Evolutionary conservation across 2,113 vertebrate genomes (phyloP).

Genomic region (Sceloporus tristichus): DNA sequence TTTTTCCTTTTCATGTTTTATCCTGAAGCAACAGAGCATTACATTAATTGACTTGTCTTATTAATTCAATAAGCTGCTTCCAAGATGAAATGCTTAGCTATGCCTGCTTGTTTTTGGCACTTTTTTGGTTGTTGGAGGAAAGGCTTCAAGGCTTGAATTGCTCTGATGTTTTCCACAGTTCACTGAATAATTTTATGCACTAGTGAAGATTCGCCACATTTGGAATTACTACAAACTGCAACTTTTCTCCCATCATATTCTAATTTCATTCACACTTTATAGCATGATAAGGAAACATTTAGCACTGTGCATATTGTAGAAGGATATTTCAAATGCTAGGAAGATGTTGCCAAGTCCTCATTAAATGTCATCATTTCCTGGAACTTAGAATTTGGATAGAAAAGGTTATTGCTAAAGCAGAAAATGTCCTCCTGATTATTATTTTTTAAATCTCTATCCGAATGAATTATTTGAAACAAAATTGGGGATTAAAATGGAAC

Average conservation of each 20-base stretch:
- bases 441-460: slow-evolving; percentile 42
- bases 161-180: slow-evolving; percentile 80
- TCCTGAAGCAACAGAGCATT: slow-evolving; percentile 82
- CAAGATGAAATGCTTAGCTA: slow-evolving; percentile 80
- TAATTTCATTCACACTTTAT: slow-evolving; percentile 80
- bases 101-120: slow-evolving; percentile 74
- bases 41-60: slow-evolving; percentile 87
- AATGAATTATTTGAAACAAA: slow-evolving; percentile 36
- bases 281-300: slow-evolving; percentile 74
- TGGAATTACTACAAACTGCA: slow-evolving; percentile 74
- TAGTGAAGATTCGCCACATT: slow-evolving; percentile 76
- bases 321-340: slow-evolving; percentile 63
- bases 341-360: slow-evolving; percentile 56
- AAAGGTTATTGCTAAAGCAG: slow-evolving; percentile 55
- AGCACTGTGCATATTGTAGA: slow-evolving; percentile 65
- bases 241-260: slow-evolving; percentile 75
- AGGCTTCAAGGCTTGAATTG: slow-evolving; percentile 75
- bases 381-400: slow-evolving; percentile 61
- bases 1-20: slow-evolving; percentile 81
- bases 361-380: slow-evolving; percentile 60
- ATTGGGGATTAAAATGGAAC: background rate
- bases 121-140: slow-evolving; percentile 75
- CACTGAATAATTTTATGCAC: slow-evolving; percentile 78
- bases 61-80: slow-evolving; percentile 85
- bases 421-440: slow-evolving; percentile 44